A percentile compares a stretch with the other conserved stretches of the same genome.
Evolutionary conservation across 2,888 invertebrate species (phyloP).

Genomic region (Amiota communis): DNA sequence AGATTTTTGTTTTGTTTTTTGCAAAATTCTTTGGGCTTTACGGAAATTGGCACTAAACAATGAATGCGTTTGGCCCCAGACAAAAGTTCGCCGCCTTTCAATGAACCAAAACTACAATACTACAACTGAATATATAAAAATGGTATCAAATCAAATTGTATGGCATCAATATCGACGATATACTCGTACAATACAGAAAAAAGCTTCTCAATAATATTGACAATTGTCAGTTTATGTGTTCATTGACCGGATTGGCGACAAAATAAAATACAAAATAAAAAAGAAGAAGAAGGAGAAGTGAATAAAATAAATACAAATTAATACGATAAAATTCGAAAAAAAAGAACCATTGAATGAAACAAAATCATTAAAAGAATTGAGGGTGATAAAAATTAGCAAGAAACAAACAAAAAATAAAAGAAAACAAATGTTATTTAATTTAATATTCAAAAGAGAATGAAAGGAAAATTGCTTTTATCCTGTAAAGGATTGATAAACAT

Average conservation of each 20-base stretch:
- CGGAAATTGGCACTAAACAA: too few relatives aligned
- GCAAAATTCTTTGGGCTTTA: too few relatives aligned
- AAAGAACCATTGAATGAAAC: constrained; percentile 5
- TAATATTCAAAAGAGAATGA: not conserved
- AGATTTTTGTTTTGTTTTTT: too few relatives aligned
- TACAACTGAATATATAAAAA: not conserved
- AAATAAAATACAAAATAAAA: not conserved
- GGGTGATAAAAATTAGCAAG: not conserved
- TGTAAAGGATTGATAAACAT: too few relatives aligned
- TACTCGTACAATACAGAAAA: not conserved
- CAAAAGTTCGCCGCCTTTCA: not conserved
- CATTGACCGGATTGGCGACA: constrained; percentile 12
- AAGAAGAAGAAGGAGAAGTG: too few relatives aligned
- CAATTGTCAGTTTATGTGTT: constrained; percentile 11
- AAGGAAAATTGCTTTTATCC: not conserved
- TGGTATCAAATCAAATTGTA: not conserved
- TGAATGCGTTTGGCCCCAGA: not conserved
- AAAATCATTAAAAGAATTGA: not conserved
- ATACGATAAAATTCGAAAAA: not conserved
- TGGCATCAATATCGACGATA: not conserved
- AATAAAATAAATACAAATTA: not conserved
- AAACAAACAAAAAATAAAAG: not conserved
- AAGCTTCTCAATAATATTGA: not conserved
- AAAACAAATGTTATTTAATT: not conserved
- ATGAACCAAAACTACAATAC: constrained; percentile 6